A percentile compares a stretch with the other conserved stretches of the same genome.
phyloP scores from a whole-genome alignment of 2,797 vertebrate species.

The Champsocephalus gunnari region DNA sequence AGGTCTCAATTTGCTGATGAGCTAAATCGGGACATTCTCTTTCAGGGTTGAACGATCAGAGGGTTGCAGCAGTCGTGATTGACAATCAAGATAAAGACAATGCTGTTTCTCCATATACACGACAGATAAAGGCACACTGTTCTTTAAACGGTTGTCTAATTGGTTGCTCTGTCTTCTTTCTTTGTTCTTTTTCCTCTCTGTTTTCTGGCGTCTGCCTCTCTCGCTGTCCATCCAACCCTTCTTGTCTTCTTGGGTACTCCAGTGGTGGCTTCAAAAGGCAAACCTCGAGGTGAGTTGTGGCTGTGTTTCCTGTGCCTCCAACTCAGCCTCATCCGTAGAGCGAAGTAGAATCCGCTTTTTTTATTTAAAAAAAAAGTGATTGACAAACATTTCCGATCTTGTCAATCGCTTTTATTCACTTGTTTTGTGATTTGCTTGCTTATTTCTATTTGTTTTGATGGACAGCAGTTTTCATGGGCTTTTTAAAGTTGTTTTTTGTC shows the following conservation, averaged over 20 bases:
- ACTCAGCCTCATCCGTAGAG: slow-evolving; percentile 24
- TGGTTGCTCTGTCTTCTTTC: slow-evolving; percentile 79
- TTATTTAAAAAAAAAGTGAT: neutral
- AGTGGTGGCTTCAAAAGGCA: slow-evolving; percentile 97
- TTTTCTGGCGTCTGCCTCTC: slow-evolving; percentile 85
- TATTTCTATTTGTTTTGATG: slow-evolving; percentile 2
- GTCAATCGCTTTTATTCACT: slow-evolving; percentile 9
- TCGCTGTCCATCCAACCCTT: slow-evolving; percentile 86
- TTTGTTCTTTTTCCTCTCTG: slow-evolving; percentile 55
- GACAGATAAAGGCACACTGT: slow-evolving; percentile 55
- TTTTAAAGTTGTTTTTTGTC: neutral
- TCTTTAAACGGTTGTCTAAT: slow-evolving; percentile 80
- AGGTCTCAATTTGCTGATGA: slow-evolving; percentile 68
- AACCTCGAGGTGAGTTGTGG: slow-evolving; percentile 95
- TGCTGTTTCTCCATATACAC: slow-evolving; percentile 48
- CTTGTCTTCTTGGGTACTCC: slow-evolving; percentile 86
- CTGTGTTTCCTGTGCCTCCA: slow-evolving; percentile 59
- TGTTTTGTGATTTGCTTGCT: slow-evolving; percentile 11
- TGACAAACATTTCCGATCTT: neutral
- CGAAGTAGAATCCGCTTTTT: neutral
- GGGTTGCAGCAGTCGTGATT: slow-evolving; percentile 40
- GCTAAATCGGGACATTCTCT: slow-evolving; percentile 61
- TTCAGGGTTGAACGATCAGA: slow-evolving; percentile 47
- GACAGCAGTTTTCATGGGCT: neutral
- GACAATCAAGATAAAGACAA: slow-evolving; percentile 63